These are phyloP conservation scores for Lysiphlebus fabarum DNA, from an alignment of 1,140 invertebrate genomes.

Conservation along the genomic window DNA sequence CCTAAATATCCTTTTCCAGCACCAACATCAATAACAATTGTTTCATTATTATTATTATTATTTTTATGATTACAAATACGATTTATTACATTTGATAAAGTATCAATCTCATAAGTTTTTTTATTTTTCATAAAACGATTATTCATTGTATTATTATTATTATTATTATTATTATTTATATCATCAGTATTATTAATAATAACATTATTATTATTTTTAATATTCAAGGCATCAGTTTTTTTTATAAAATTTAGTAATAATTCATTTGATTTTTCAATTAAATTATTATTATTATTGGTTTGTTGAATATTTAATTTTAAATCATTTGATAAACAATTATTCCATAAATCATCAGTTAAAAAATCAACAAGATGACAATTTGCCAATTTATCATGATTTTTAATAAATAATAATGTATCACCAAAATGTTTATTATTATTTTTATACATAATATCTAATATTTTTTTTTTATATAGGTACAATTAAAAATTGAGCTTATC, in stretches of 20 bases:
- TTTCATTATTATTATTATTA: conserved; percentile 14
- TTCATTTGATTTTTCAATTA: conserved; percentile 6
- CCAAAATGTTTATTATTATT: conserved; percentile 53
- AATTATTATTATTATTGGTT: conserved; percentile 32
- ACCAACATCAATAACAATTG: conserved; percentile 72
- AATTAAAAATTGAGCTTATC: conserved; percentile 55
- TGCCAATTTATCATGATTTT: conserved; percentile 60
- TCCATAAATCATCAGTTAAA: conserved; percentile 70
- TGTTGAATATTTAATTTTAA: conserved; percentile 58
- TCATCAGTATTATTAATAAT: conserved; percentile 15
- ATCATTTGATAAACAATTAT: conserved; percentile 56
- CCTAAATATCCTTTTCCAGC: conserved; percentile 85
- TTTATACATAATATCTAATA: conserved; percentile 25
- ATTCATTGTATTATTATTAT: conserved; percentile 7
- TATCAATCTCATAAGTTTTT: conserved; percentile 78
- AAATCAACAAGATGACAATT: conserved; percentile 81
- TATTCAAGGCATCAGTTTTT: conserved; percentile 28
- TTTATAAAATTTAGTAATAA: conserved; percentile 35
- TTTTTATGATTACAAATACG: conserved; percentile 32
- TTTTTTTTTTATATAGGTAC: conserved; percentile 8
- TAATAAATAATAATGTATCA: conserved; percentile 57
- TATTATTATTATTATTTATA: neutral
- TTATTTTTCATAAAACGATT: conserved; percentile 72
- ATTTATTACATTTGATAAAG: conserved; percentile 50
- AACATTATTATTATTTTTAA: conserved; percentile 27